Base-by-base conservation (phyloP, 2,797 vertebrate species). In the Xyrichtys novacula region DNA sequence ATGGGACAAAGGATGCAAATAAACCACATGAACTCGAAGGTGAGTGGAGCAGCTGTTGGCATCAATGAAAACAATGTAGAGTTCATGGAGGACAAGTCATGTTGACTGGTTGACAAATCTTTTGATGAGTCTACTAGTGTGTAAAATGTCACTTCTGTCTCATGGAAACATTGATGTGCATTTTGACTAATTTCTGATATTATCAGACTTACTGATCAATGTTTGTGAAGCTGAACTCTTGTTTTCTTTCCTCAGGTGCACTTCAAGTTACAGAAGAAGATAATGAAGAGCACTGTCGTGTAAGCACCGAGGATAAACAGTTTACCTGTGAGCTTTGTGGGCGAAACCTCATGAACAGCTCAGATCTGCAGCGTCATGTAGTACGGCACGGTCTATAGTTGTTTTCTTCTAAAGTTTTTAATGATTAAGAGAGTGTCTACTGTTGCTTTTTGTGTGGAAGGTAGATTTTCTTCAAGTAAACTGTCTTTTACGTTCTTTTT, bases 241-340 rank as follows among this genome's bases (percentile, higher is more conserved):
- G 19, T 34, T 16, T 2, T 77, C 5, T 62, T 64, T 26, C 43
- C 64, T 36, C 59, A 78, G 84, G 29, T 61, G 19, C 9, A 3
- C 2, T 29, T 3, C 0, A 59, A 10, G 15, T 20, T 8, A 11
- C 2, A 0, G 60, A 28, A 0, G 63, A 2, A 66, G 43, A 50
- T 10, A 43, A 58, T 28, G 57, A 57, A 43, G 60, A 17, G 39
- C 22, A 9, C 7, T 0, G 0, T 6, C 22, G 61, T 12, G n/a
- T 52, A 4, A 0, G 42, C 0, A 10, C 43, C 4, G 69, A 71
- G 4, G 62, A 73, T 10, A 76, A 80, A 31, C 32, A 0, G 43
- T 87, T 87, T 11, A 40, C 57, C 1, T 93, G 92, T 65, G 60
- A 83, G 23, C 23, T 88, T 6, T 92, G 92, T 71, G 92, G 92